Conservation (phyloP, 1,140 invertebrate species). For the Cotesia glomerata region DNA sequence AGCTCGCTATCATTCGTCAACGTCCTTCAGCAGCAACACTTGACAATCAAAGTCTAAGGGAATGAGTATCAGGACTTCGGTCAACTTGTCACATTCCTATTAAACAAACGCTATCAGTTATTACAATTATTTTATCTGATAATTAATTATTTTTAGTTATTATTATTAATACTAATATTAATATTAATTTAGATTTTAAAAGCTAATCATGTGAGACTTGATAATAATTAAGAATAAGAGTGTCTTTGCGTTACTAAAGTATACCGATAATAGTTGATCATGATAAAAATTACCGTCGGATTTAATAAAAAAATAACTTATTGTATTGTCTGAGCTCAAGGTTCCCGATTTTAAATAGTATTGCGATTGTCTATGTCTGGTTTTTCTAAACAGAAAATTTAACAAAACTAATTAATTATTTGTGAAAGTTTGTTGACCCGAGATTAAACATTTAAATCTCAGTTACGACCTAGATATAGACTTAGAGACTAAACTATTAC, state of each 20-base stretch:
- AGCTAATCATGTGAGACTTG: too few relatives aligned
- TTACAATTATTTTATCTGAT: not conserved
- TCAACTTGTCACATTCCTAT: constrained; percentile 26
- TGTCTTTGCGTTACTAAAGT: too few relatives aligned
- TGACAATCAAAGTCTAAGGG: too few relatives aligned
- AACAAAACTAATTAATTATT: too few relatives aligned
- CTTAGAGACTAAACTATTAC: too few relatives aligned
- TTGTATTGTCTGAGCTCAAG: not conserved
- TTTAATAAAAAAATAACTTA: not conserved
- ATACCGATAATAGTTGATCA: not conserved
- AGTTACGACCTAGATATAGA: too few relatives aligned
- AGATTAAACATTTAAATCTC: too few relatives aligned
- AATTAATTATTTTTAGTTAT: not conserved
- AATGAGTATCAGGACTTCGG: not conserved
- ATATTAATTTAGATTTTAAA: not conserved
- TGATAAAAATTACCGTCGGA: not conserved
- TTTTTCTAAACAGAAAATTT: too few relatives aligned
- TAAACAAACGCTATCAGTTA: not conserved
- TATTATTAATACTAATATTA: not conserved
- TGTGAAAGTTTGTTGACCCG: too few relatives aligned
- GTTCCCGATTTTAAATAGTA: not conserved
- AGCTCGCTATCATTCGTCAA: constrained; percentile 22
- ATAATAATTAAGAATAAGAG: too few relatives aligned
- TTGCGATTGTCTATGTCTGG: too few relatives aligned
- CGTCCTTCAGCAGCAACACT: constrained; percentile 5